Base-by-base conservation (phyloP, 2,888 invertebrate genomes). In the Epirrita christyi region DNA sequence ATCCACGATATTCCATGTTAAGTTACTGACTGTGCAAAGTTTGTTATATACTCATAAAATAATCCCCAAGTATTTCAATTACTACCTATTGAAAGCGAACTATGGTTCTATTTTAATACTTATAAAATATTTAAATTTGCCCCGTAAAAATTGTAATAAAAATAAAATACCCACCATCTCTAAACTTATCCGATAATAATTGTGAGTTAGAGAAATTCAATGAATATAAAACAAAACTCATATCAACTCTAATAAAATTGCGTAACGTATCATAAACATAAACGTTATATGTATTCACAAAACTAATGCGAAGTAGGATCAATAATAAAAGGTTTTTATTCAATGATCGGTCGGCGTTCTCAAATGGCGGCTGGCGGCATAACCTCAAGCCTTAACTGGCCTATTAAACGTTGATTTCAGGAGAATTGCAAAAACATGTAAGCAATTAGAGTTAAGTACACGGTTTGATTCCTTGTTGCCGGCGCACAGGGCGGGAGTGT, bases 361-460 rank as follows among this genome's bases (percentile, higher is more conserved):
- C 64, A 66, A 71, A 63, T 67, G 27, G 59, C 51, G 28, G 55
- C 66, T 38, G 41, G 61, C 55, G 64, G 59, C 61, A 61, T 59
- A 60, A 53, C 63, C 63, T 64, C 45, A 40, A 65, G 63, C 63
- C 60, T 68, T 74, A 76, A 73, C 77, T 67, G 69, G 71, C 69
- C 78, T 73, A 76, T 80, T 78, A 78, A 79, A 75, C 67, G 72
- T 74, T 66, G 65, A 77, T 78, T 81, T 80, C 79, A 73, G 75
- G 77, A 63, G 75, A 78, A 82, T 80, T 73, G 80, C 76, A 74
- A 81, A 82, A 80, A 78, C 79, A 80, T 73, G 78, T 80, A 65
- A 75, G 85, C 83, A 84, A 86, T 86, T 85, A 83, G 78, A 80
- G 64, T 71, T 83, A 82, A 83, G 81, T 75, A 75, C 75, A 67